These are phyloP conservation scores for Catalaphyllia jardinei DNA, from an alignment of 64 coral and sea anemone species.

Conservation along the genomic window DNA sequence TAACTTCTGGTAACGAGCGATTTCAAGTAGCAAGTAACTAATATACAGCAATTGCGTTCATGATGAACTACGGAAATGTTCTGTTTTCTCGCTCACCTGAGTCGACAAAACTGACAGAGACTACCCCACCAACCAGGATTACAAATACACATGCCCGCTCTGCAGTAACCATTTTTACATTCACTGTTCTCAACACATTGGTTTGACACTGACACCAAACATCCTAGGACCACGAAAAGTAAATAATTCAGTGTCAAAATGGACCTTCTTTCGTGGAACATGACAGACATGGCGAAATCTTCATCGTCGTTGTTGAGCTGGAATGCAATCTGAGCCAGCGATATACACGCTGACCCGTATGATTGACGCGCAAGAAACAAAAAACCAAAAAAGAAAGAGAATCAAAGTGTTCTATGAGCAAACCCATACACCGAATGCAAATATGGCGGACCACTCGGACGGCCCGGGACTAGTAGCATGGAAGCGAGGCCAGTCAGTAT, in stretches of 20 bases:
- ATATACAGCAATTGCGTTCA: background rate
- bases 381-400: too few relatives aligned
- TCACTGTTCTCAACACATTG: constrained; percentile 26
- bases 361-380: too few relatives aligned
- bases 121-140: constrained; percentile 76
- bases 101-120: constrained; percentile 69
- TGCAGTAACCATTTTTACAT: constrained; percentile 60
- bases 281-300: constrained; percentile 23
- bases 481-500: too few relatives aligned
- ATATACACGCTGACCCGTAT: background rate
- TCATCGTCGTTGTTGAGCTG: background rate
- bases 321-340: background rate
- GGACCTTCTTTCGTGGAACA: background rate
- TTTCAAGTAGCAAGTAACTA: background rate
- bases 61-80: too few relatives aligned
- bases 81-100: constrained; percentile 42
- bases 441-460: too few relatives aligned
- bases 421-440: too few relatives aligned
- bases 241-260: background rate
- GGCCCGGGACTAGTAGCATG: too few relatives aligned
- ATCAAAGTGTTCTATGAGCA: too few relatives aligned
- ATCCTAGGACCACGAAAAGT: constrained; percentile 1
- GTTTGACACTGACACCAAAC: background rate
- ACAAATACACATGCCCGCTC: constrained; percentile 41
- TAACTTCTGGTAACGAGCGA: too few relatives aligned